Evolutionary conservation across 2,113 vertebrate genomes (phyloP), one percentile per base, ranked within the genome.

Genomic region (Condylura cristata): DNA sequence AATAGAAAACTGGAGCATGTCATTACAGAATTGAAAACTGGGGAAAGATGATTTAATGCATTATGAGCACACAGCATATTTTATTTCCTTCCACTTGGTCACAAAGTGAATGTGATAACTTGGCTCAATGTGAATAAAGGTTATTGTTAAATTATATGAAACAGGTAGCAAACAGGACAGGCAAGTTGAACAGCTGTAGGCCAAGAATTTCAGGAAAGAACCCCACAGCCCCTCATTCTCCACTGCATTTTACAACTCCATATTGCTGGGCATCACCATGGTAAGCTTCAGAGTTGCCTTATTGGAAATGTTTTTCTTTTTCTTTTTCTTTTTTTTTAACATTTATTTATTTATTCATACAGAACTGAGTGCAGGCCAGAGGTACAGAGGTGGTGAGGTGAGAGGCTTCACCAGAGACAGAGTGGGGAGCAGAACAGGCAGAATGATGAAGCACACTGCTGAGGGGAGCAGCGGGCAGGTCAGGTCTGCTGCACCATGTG

Each of bases 21-120:
- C 60, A 63, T 17, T 63, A 16, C 66, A 41, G 80, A 95, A 61
- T 26, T 95, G 70, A 89, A 97, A 94, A 83, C 26, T n/a, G 37
- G 34, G 28, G n/a, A 81, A 85, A 87, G 51, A 37, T 83, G 10
- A 94, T 70, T 95, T 60, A 91, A 79, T 46, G 18, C 28, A 89
- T 86, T 65, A 56, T 61, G 41, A 87, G 41, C 34, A 76, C 20
- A 86, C 44, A 91, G 46, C 32, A 20, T 61, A 82, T 44, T 75
- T 94, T 63, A 89, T 82, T 90, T 88, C 61, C 78, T 86, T 86
- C 61, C 4, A 68, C 46, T 95, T 46, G 41, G 68, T 90, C 48
- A 93, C 75, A 80, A 66, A 93, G 80, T 89, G 60, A 56, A 58
- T 68, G 68, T 86, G 70, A 93, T 48, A 86, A 53, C 24, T 48